Percentiles rank a stretch among this genome's conserved stretches.
phyloP scores from a whole-genome alignment of 1,140 invertebrate genomes.

The Drosophila nigrodunni region DNA sequence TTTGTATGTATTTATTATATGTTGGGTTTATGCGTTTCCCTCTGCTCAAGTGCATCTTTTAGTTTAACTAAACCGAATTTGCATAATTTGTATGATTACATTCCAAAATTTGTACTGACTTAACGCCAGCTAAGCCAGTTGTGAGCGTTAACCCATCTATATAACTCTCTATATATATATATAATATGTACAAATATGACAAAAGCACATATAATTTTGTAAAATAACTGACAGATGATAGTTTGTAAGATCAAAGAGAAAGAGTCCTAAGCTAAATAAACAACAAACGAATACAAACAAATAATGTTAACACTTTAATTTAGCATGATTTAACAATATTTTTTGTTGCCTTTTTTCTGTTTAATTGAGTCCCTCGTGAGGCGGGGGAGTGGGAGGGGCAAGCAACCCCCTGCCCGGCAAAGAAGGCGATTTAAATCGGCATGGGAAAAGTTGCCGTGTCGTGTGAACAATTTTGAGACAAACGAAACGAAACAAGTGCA shows the following conservation, averaged over 20 bases:
- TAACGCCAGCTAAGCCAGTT: conserved; percentile 12
- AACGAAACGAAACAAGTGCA: conserved; percentile 72
- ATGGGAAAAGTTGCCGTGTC: conserved; percentile 70
- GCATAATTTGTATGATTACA: conserved; percentile 2
- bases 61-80: conserved; percentile 38
- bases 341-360: conserved; percentile 23
- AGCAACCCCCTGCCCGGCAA: neutral
- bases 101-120: conserved; percentile 11
- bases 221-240: conserved; percentile 51
- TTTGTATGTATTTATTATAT: conserved; percentile 22
- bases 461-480: conserved; percentile 70
- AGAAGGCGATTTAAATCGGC: conserved; percentile 63
- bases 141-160: conserved; percentile 6
- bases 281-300: conserved; percentile 24
- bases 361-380: conserved; percentile 9
- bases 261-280: conserved; percentile 20
- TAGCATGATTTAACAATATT: conserved; percentile 56
- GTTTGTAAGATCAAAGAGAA: conserved; percentile 6
- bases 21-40: conserved; percentile 17
- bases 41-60: conserved; percentile 2
- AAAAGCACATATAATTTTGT: conserved; percentile 58
- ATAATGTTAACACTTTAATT: conserved; percentile 44
- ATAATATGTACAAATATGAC: conserved; percentile 29
- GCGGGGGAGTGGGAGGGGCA: neutral
- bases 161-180: conserved; percentile 16